These are phyloP conservation scores for Lepas anatifera DNA, from an alignment of 2,888 invertebrate species.

Conservation along the genomic window DNA sequence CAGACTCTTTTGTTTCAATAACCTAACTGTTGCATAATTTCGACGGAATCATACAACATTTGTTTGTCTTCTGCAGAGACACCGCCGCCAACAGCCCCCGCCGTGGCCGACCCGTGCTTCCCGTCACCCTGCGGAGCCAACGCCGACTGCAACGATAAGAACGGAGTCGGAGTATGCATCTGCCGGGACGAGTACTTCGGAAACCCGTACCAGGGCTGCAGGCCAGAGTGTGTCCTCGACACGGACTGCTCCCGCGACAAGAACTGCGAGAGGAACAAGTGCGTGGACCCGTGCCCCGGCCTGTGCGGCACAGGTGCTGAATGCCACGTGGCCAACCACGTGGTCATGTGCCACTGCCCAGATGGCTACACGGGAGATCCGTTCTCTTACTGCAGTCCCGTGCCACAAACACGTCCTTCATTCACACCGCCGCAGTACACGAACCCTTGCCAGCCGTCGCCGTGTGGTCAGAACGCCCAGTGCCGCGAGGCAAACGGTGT, in stretches of 20 bases:
- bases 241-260: slow-evolving; percentile 66
- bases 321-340: slow-evolving; percentile 28
- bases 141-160: slow-evolving; percentile 57
- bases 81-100: slow-evolving; percentile 34
- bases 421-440: not conserved
- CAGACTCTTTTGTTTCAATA: too few species aligned
- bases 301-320: slow-evolving; percentile 33
- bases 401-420: slow-evolving; percentile 34
- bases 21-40: too few species aligned
- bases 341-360: slow-evolving; percentile 52
- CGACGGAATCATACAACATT: too few species aligned
- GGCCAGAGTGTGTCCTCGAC: slow-evolving; percentile 61
- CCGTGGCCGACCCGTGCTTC: slow-evolving; percentile 49
- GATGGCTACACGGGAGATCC: slow-evolving; percentile 70
- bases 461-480: slow-evolving; percentile 68
- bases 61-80: too few species aligned
- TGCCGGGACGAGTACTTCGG: slow-evolving; percentile 48
- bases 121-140: slow-evolving; percentile 80
- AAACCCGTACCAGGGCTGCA: slow-evolving; percentile 56
- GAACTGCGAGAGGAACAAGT: slow-evolving; percentile 56
- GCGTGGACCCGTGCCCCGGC: slow-evolving; percentile 47
- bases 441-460: slow-evolving; percentile 56
- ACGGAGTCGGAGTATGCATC: slow-evolving; percentile 70
- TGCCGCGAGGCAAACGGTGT: slow-evolving; percentile 34
- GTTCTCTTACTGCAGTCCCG: slow-evolving; percentile 54